Evolutionary conservation across 1,140 invertebrate genomes (phyloP), one percentile per base, ranked within the genome.

Genomic region (Coelopa frigida): DNA sequence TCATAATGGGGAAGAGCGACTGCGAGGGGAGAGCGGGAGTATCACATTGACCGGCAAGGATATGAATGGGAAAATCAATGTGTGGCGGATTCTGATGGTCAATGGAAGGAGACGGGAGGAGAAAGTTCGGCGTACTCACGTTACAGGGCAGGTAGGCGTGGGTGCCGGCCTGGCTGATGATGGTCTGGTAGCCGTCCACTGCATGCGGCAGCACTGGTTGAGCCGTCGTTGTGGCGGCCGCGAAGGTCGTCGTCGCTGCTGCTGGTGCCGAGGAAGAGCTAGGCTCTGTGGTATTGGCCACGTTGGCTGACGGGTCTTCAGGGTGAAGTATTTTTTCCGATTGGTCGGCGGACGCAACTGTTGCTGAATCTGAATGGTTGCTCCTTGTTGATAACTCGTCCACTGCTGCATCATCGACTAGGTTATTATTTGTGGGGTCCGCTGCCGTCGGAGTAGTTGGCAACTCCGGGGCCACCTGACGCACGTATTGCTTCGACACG

Each of bases 91-190:
- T 20, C 3, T 4, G 17, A 35, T 35, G 33, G n/a, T n/a, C n/a
- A n/a, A n/a, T n/a, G n/a, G n/a, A n/a, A n/a, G n/a, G n/a, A n/a
- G n/a, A n/a, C n/a, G n/a, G n/a, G n/a, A n/a, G n/a, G n/a, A n/a
- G n/a, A n/a, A n/a, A n/a, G n/a, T n/a, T n/a, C n/a, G n/a, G n/a
- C 14, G 18, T 42, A 65, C 72, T 75, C 62, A 87, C 83, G 75
- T 85, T 88, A 77, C 87, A 91, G 14, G 87, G 85, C 51, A 91
- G 73, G 73, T 86, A 90, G 55, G 86, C 87, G 71, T 88, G 84
- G 12, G 86, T 87, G 49, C 87, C 87, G 42, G 89, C 75, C 72
- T 90, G 87, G 47, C 86, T 85, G 46, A 87, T 89, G 70, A 89
- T 84, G 72, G 89, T 90, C 47, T 62, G 64, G 55, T 64, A 64